Percentiles rank a stretch among this genome's conserved stretches.
These are phyloP conservation scores for Aphaenogaster floridana DNA, from an alignment of 1,140 invertebrate genomes.

Conservation along the genomic window DNA sequence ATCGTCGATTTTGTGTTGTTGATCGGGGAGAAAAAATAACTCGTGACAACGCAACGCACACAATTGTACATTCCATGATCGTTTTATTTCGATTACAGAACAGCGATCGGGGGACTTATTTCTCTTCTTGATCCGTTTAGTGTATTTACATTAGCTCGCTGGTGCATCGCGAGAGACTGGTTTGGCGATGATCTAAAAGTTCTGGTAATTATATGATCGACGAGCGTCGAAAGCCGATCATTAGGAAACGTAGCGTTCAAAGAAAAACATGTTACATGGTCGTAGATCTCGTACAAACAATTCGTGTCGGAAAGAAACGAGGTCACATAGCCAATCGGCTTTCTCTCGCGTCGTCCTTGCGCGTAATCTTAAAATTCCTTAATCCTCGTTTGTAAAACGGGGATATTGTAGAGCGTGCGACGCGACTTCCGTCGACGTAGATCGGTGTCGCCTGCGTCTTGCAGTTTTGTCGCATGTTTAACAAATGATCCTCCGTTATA, in stretches of 20 bases:
- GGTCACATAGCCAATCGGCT: slow-evolving; percentile 2
- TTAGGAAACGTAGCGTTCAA: neutral
- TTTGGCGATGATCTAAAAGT: slow-evolving; percentile 57
- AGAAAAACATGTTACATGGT: neutral
- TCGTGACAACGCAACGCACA: slow-evolving; percentile 6
- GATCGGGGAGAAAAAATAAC: neutral
- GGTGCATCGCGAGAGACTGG: slow-evolving; percentile 48
- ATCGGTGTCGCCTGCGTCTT: neutral
- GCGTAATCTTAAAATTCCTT: slow-evolving; percentile 47
- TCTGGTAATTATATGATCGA: slow-evolving; percentile 52
- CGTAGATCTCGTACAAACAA: neutral
- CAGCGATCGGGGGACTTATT: slow-evolving; percentile 73
- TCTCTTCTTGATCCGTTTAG: slow-evolving; percentile 62
- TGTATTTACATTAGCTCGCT: slow-evolving; percentile 69
- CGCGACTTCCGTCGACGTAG: neutral
- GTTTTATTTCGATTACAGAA: slow-evolving; percentile 85
- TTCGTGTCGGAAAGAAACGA: slow-evolving; percentile 11
- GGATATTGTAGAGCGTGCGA: slow-evolving; percentile 23
- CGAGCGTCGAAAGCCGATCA: slow-evolving; percentile 29
- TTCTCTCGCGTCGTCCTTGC: slow-evolving; percentile 45
- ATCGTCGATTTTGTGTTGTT: neutral
- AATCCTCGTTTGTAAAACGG: slow-evolving; percentile 37
- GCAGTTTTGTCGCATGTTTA: slow-evolving; percentile 22
- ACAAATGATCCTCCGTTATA: neutral
- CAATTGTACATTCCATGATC: slow-evolving; percentile 81